Evolutionary conservation across 2,888 invertebrate genomes (phyloP).

Genomic region (Phyllotreta cruciferae): DNA sequence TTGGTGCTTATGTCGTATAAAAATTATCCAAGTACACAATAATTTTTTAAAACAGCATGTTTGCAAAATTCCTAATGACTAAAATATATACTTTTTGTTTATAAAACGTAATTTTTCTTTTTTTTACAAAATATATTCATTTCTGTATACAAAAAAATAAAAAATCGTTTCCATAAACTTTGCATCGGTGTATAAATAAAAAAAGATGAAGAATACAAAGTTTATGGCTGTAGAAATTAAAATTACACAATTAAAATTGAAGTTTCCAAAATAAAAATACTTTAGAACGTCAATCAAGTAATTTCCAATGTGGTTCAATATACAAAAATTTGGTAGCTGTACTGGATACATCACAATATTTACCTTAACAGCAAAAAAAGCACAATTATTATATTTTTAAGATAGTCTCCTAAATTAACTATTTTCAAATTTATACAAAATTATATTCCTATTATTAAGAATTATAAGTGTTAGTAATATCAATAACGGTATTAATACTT

Average conservation of each 20-base stretch:
- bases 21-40: slow-evolving; percentile 30
- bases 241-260: slow-evolving; percentile 33
- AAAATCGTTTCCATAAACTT: slow-evolving; percentile 34
- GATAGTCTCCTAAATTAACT: too few relatives aligned
- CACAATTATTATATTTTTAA: not conserved
- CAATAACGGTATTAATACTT: too few relatives aligned
- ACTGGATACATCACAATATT: slow-evolving; percentile 20
- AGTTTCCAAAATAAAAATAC: slow-evolving; percentile 40
- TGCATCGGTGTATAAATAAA: slow-evolving; percentile 31
- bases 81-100: slow-evolving; percentile 31
- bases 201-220: slow-evolving; percentile 31
- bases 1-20: slow-evolving; percentile 32
- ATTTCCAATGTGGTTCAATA: slow-evolving; percentile 28
- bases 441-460: too few relatives aligned
- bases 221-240: slow-evolving; percentile 27
- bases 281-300: slow-evolving; percentile 32
- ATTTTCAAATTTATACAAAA: too few relatives aligned
- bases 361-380: not conserved
- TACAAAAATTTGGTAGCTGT: slow-evolving; percentile 25
- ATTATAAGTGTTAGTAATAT: too few relatives aligned
- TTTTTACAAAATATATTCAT: slow-evolving; percentile 38
- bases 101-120: slow-evolving; percentile 33
- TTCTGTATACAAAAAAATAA: slow-evolving; percentile 34
- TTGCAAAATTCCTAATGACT: slow-evolving; percentile 33
- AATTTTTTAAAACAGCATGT: slow-evolving; percentile 34